Conservation (phyloP, 92 coral and sea anemone species). For the Pocillopora meandrina region DNA sequence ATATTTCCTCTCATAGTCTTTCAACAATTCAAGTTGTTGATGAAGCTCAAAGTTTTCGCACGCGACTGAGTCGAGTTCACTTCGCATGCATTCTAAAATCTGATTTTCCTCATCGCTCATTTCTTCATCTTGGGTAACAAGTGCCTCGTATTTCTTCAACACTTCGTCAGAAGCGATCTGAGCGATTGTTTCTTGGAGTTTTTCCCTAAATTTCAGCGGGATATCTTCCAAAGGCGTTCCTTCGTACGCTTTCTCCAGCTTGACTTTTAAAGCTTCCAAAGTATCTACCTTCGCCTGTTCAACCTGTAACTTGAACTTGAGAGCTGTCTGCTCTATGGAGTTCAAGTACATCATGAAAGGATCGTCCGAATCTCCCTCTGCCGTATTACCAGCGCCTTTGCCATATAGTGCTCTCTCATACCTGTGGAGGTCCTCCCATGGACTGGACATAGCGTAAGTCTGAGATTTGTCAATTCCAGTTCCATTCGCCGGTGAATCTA, state of each 20-base stretch:
- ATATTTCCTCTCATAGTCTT: conserved; percentile 72
- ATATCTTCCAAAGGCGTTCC: conserved; percentile 93
- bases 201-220: conserved; percentile 84
- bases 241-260: conserved; percentile 88
- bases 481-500: conserved; percentile 36
- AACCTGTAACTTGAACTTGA: conserved; percentile 85
- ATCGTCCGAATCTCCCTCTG: conserved; percentile 79
- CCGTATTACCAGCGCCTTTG: conserved; percentile 36
- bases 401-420: conserved; percentile 25
- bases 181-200: conserved; percentile 86
- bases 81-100: conserved; percentile 61
- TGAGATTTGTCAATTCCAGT: neutral
- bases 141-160: conserved; percentile 74
- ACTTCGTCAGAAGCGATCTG: conserved; percentile 83
- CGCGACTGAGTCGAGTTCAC: conserved; percentile 66
- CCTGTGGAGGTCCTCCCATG: conserved; percentile 4
- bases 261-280: conserved; percentile 71
- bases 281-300: conserved; percentile 97
- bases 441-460: neutral
- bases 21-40: conserved; percentile 61
- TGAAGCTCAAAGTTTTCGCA: conserved; percentile 68
- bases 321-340: conserved; percentile 90
- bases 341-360: conserved; percentile 90
- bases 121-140: conserved; percentile 65
- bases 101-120: conserved; percentile 66